Base-by-base conservation (phyloP, 2,797 vertebrate species). In the Pampus argenteus region DNA sequence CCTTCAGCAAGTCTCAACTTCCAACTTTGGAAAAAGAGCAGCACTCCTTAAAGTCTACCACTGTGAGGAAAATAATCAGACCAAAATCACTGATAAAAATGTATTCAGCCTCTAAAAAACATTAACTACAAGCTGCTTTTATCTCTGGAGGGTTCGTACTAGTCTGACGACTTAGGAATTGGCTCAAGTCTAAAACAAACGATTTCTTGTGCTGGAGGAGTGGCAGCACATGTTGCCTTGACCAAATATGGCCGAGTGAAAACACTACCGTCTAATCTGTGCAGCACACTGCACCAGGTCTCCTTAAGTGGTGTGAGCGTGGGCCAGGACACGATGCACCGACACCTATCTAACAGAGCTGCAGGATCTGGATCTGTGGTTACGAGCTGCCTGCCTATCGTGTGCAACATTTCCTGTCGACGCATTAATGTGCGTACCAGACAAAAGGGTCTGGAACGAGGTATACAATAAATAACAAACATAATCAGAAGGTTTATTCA, bases 231-330 rank as follows among this genome's bases (percentile, higher is more conserved):
- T 84, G 88, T 91, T 85, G 88, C 85, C 82, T 84, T 94, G 88
- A 93, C 94, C 94, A 95, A 95, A 95, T 95, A 95, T 92, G 94
- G 94, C 85, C 57, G 89, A 89, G 86, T 83, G 59, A 86, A 92
- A 92, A 92, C 83, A 87, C 81, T 34, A 54, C 58, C 45, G 70
- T 44, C 67, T 45, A 62, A 64, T 72, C 66, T 59, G 48, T 50
- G 77, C 75, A 81, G 73, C 79, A 81, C 52, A 0, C 57, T 72
- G 88, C 82, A 74, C 67, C 72, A 71, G 80, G 62, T 76, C 82
- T 88, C 86, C 86, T 80, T 85, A 87, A 87, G 66, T 68, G 82
- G 84, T 71, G 76, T 59, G 84, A 69, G 84, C 34, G 72, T 52
- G 63, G 59, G 55, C 67, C 62, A 17, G 42, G 79, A 84, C 58